These are phyloP conservation scores for Petrocephalus zakoni DNA, from an alignment of 2,113 vertebrate species.

Conservation along the genomic window DNA sequence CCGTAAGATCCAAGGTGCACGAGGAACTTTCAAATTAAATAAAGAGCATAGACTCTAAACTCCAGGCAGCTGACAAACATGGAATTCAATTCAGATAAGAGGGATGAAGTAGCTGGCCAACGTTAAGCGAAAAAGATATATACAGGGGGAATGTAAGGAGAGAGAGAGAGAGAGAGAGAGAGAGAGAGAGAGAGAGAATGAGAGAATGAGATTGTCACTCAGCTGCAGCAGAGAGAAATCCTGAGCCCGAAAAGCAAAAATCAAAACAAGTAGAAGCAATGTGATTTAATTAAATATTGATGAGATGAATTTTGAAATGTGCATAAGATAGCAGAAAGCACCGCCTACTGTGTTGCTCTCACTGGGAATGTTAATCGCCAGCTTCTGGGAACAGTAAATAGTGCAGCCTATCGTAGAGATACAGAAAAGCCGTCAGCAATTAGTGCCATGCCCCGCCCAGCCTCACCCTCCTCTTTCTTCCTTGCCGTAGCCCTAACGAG, in stretches of 20 bases:
- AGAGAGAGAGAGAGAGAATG: neutral
- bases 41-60: neutral
- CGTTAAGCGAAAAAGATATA: constrained; percentile 1
- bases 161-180: neutral
- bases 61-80: neutral
- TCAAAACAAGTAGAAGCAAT: neutral
- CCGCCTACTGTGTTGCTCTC: neutral
- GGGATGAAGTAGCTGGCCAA: neutral
- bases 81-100: constrained; percentile 22
- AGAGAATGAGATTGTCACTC: neutral
- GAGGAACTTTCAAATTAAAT: constrained; percentile 9
- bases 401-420: neutral
- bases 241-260: neutral
- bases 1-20: no score
- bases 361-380: neutral
- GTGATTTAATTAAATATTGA: constrained; percentile 10
- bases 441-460: no score
- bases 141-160: neutral
- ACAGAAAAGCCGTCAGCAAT: neutral
- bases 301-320: neutral
- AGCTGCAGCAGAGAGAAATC: neutral
- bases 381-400: neutral
- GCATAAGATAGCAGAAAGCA: neutral
- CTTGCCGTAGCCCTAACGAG: no score
- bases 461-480: no score